Conservation (phyloP, 2,797 vertebrate genomes). For the Limnodromus scolopaceus region DNA sequence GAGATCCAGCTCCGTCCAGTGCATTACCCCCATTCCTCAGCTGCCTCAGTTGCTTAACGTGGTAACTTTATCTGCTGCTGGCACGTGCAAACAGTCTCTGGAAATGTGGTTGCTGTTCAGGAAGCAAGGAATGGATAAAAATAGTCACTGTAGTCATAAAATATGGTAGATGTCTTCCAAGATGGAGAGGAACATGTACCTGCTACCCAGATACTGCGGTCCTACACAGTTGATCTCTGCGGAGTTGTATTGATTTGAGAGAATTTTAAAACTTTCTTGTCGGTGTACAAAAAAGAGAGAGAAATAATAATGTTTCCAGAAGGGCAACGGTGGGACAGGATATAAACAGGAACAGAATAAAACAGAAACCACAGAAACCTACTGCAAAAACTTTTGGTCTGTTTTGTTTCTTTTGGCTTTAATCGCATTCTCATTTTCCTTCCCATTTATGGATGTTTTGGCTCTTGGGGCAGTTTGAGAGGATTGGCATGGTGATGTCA, state of each 20-base stretch:
- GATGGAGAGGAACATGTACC: neutral
- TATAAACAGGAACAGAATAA: neutral
- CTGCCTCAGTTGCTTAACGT: neutral
- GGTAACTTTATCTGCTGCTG: conserved; percentile 35
- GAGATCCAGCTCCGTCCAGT: neutral
- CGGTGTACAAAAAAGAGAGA: neutral
- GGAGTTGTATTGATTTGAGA: neutral
- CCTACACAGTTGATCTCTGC: rapidly evolving
- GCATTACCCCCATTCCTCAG: neutral
- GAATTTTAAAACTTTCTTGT: neutral
- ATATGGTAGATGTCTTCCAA: neutral
- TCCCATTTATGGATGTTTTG: neutral
- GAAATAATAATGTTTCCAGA: neutral
- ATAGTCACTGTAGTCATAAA: neutral
- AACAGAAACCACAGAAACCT: conserved; percentile 6
- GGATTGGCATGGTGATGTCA: neutral
- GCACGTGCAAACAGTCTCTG: conserved; percentile 10
- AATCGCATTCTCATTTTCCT: neutral
- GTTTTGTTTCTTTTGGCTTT: neutral
- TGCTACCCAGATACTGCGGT: neutral
- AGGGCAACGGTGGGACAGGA: neutral
- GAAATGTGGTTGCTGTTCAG: conserved; percentile 32
- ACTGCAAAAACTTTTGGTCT: neutral
- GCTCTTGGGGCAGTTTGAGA: neutral
- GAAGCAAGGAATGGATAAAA: conserved; percentile 31